Conservation (phyloP, 2,888 invertebrate genomes). For the Cryptocephalus moraei region DNA sequence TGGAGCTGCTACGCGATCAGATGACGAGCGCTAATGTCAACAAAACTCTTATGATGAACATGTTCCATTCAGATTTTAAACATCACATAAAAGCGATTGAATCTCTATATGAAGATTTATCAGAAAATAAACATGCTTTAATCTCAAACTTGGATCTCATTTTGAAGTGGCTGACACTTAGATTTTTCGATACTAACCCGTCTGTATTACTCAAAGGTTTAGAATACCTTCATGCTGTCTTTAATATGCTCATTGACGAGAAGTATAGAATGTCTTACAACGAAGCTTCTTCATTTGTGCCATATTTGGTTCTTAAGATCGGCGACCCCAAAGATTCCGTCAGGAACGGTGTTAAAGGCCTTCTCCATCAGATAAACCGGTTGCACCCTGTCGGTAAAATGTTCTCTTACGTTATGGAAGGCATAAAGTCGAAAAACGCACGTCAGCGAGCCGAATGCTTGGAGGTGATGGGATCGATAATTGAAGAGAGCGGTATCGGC, state of each 20-base stretch:
- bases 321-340: conserved; percentile 96
- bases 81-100: conserved; percentile 94
- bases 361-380: conserved; percentile 75
- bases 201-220: conserved; percentile 92
- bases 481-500: conserved; percentile 74
- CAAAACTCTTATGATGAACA: conserved; percentile 73
- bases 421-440: conserved; percentile 92
- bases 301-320: conserved; percentile 88
- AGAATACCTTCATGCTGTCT: conserved; percentile 79
- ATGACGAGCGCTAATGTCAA: conserved; percentile 85
- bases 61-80: conserved; percentile 91
- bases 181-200: conserved; percentile 98
- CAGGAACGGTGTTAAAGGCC: conserved; percentile 74
- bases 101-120: conserved; percentile 71
- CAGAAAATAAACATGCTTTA: conserved; percentile 67
- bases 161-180: conserved; percentile 89
- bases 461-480: conserved; percentile 78
- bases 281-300: conserved; percentile 89
- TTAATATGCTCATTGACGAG: conserved; percentile 66
- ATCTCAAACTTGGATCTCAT: conserved; percentile 89
- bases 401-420: conserved; percentile 87
- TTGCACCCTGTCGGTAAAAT: conserved; percentile 85
- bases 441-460: conserved; percentile 93
- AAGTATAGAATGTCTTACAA: conserved; percentile 82
- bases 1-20: conserved; percentile 81